Base-by-base conservation (phyloP, 2,113 vertebrate species). In the Addax nasomaculatus region DNA sequence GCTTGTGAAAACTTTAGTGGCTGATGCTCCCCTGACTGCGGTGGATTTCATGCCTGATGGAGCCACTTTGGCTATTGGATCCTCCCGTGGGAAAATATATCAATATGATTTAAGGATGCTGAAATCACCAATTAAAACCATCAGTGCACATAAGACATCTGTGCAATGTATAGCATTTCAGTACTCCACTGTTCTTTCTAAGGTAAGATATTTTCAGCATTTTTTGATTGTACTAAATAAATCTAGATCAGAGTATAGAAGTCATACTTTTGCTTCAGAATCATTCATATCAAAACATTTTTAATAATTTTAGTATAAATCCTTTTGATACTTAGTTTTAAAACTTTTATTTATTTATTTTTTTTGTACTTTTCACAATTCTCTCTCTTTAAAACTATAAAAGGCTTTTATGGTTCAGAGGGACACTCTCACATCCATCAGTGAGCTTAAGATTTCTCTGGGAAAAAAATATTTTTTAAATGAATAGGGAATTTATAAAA, bases 91-190 rank as follows among this genome's bases (percentile, higher is more conserved):
- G 90, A 99, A 99, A 97, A 99, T 99, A 97, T 99, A 99, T 98
- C 99, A 99, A 36, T 99, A 99, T 90, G 99, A 99, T 98, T 99
- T 99, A 97, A 99, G 99, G 94, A 99, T 99, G 98, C 98, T 99
- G 95, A 99, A 99, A 45, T 98, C 99, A 33, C 99, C 99, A 11
- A 98, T 99, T 96, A 99, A 99, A 98, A 98, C 99, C 96, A 99
- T 99, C 30, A 95, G 64, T 79, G 99, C 99, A 79, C 99, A 99
- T 98, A 99, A 99, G 98, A 99, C 99, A 91, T 99, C 99, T n/a
- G 99, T 99, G 96, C 99, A 99, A 33, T 99, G 99, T 97, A 99
- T 99, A 97, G 98, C 99, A 51, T 99, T 99, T 98, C 99, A 99
- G 98, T 99, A 98, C 98, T 98, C 98, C 70, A 97, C 95, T 96